Evolutionary conservation across 30 jellyfish, hydroid and myxozoan species (phyloP), one percentile per base, ranked within the genome.

Genomic region (Rhopilema esculentum): DNA sequence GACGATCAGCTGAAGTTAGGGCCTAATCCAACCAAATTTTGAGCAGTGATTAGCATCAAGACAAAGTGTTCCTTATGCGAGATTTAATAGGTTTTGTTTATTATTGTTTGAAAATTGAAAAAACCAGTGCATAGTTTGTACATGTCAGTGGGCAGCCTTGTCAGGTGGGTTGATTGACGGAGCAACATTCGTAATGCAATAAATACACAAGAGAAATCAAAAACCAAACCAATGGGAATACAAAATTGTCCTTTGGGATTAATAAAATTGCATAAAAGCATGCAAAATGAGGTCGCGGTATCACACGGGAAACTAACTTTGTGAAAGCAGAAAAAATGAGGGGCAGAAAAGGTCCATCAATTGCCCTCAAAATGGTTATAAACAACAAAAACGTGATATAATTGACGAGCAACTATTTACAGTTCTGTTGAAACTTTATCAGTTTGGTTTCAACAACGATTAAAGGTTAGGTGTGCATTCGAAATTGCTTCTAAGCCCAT

Each of bases 41-140:
- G 21, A 71, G 19, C 26, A 27, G 12, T 71, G 49, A 71, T 71
- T 71, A 71, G 24, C 82, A 19, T 29, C 64, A 31, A 32, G 28
- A 71, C 82, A 71, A 71, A 26, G 82, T 27, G 82, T 24, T 67
- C 78, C 49, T 67, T 15, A 67, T 18, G 49, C 49, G 4, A 8
- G 4, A 71, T 71, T 71, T 31, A 8, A 71, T 21, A 8, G 24
- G 23, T 71, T 71, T 71, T 52, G 33, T 71, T 71, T 19, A 19
- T 71, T 30, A 27, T 71, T 71, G 82, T 71, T 71, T 16, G 0
- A 31, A 15, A 17, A 7, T 16, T 71, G 82, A 71, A 71, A 8
- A 31, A 61, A 30, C 49, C 65, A 30, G 29, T 1, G 57, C 57
- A 40, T 12, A 40, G 57, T 40, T 40, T 40, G 57, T 40, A 12